These are phyloP conservation scores for Heliconius congener DNA, from an alignment of 1,140 invertebrate species.

Conservation along the genomic window DNA sequence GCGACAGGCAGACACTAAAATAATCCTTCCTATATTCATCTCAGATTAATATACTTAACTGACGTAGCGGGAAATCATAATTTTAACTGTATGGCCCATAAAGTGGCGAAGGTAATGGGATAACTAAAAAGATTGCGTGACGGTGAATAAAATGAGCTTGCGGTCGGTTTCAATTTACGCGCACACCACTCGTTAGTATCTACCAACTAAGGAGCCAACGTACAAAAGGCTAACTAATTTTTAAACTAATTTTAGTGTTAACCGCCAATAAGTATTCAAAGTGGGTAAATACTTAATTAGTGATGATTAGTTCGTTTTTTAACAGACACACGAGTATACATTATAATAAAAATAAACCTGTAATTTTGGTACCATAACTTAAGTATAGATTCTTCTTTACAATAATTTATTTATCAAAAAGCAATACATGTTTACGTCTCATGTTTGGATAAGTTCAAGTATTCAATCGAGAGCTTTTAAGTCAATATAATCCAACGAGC, in stretches of 20 bases:
- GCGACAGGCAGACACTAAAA: constrained; percentile 65
- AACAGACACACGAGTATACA: neutral
- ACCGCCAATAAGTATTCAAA: constrained; percentile 23
- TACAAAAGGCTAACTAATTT: constrained; percentile 45
- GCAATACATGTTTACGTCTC: neutral
- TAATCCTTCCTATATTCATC: constrained; percentile 55
- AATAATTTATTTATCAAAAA: constrained; percentile 7
- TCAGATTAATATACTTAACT: constrained; percentile 42
- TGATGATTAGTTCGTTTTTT: neutral
- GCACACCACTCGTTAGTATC: constrained; percentile 57
- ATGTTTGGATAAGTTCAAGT: constrained; percentile 15
- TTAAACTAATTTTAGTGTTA: constrained; percentile 41
- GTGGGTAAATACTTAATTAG: constrained; percentile 1
- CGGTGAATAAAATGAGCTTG: constrained; percentile 65
- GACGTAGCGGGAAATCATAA: constrained; percentile 53
- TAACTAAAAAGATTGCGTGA: constrained; percentile 58
- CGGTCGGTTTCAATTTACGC: constrained; percentile 69
- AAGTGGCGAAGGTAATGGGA: constrained; percentile 49
- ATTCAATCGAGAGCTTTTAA: constrained; percentile 33
- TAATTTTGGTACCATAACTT: neutral
- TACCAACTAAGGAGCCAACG: constrained; percentile 40
- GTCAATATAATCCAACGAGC: constrained; percentile 44
- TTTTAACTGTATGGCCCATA: constrained; percentile 42
- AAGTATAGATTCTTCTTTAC: neutral
- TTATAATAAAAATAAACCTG: neutral